phyloP scores from a whole-genome alignment of 1,140 invertebrate species.

The Pygmarrhopalites habei region DNA sequence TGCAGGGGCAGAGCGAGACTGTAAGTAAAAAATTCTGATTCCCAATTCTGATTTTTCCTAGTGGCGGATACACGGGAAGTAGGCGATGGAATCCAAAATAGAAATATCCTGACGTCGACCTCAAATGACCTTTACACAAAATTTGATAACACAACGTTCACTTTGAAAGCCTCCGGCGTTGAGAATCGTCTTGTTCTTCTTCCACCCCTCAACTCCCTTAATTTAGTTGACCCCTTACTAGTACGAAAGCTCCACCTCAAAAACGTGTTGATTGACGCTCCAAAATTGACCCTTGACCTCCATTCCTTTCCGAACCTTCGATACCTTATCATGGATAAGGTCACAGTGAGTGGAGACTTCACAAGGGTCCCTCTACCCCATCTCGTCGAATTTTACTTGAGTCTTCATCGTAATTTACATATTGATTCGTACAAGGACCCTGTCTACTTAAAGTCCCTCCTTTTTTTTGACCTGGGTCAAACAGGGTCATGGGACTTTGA shows the following conservation, averaged over 20 bases:
- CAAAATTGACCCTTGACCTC: background rate
- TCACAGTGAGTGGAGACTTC: constrained; percentile 15
- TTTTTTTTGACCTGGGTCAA: constrained; percentile 17
- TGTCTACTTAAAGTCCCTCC: background rate
- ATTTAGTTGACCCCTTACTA: too few species aligned
- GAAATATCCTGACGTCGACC: too few species aligned
- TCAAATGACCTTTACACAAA: too few species aligned
- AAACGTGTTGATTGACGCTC: constrained; percentile 20
- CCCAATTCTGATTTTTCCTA: too few species aligned
- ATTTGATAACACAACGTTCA: too few species aligned
- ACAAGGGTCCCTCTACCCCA: constrained; percentile 5
- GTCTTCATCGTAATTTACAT: constrained; percentile 5
- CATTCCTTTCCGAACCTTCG: background rate
- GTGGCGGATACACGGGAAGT: too few species aligned
- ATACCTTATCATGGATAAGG: constrained; percentile 10
- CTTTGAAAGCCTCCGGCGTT: too few species aligned
- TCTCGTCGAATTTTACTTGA: constrained; percentile 12
- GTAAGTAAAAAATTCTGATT: too few species aligned
- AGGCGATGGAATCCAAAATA: too few species aligned
- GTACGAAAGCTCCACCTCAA: constrained; percentile 1
- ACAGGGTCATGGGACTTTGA: constrained; percentile 4
- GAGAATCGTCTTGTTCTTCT: too few species aligned
- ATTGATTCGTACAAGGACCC: constrained; percentile 17
- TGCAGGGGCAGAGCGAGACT: too few species aligned
- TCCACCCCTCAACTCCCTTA: too few species aligned